Conservation (phyloP, 2,888 invertebrate genomes). For the Scelioninae gen. 2 region DNA sequence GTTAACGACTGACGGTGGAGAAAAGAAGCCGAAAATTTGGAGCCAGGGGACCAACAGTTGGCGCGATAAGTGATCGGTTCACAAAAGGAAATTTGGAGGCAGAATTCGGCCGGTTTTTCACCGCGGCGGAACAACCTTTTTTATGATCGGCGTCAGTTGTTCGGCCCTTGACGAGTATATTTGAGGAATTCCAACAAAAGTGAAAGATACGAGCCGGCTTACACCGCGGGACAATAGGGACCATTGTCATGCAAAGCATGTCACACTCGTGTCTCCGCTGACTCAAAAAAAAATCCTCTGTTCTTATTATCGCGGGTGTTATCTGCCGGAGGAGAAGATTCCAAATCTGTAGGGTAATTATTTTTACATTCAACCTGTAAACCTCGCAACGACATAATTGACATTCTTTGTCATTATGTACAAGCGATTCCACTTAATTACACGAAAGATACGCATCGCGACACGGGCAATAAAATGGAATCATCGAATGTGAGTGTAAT, state of each 20-base stretch:
- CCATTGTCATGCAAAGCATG: slow-evolving; percentile 50
- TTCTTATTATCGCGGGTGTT: slow-evolving; percentile 10
- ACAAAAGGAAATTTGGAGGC: slow-evolving; percentile 35
- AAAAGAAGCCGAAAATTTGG: slow-evolving; percentile 14
- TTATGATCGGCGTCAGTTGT: slow-evolving; percentile 42
- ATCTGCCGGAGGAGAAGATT: slow-evolving; percentile 3
- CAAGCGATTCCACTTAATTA: too few species aligned
- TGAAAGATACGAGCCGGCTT: slow-evolving; percentile 29
- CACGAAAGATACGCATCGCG: too few species aligned
- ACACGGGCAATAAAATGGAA: neutral
- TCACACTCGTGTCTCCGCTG: slow-evolving; percentile 42
- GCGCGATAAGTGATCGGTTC: slow-evolving; percentile 23
- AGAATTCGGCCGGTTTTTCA: too few species aligned
- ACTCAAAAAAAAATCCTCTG: slow-evolving; percentile 48
- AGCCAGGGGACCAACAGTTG: slow-evolving; percentile 22
- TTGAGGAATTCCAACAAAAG: slow-evolving; percentile 50
- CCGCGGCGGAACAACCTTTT: slow-evolving; percentile 15
- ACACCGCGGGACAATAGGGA: slow-evolving; percentile 24
- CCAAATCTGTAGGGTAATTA: slow-evolving; percentile 11
- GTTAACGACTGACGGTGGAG: too few species aligned
- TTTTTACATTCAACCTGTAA: slow-evolving; percentile 8
- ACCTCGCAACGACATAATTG: neutral
- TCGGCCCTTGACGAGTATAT: slow-evolving; percentile 53
- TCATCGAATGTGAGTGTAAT: neutral
- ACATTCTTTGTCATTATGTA: too few species aligned